Conservation (phyloP, 2,888 invertebrate species). For the Torymus tubicola region DNA sequence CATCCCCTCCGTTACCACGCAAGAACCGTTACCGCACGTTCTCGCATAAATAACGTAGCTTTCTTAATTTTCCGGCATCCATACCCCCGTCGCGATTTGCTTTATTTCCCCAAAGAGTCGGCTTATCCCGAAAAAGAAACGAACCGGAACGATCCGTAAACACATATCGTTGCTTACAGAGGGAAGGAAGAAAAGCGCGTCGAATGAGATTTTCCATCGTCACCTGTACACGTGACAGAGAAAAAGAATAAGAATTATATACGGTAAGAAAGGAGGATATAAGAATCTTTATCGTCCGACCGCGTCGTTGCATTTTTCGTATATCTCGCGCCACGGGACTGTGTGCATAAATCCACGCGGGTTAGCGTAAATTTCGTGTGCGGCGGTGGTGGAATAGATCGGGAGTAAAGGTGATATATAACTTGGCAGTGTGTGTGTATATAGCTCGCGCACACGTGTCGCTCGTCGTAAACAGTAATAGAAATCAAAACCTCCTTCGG, state of each 20-base stretch:
- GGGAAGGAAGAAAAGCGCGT: neutral
- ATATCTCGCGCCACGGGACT: constrained; percentile 17
- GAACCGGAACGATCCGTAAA: constrained; percentile 9
- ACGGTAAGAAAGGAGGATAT: too few species aligned
- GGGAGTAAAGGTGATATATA: constrained; percentile 53
- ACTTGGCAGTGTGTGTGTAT: constrained; percentile 53
- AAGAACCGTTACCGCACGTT: neutral
- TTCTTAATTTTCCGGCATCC: constrained; percentile 47
- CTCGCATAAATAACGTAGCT: constrained; percentile 28
- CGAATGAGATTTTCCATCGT: neutral
- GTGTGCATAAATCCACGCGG: constrained; percentile 16
- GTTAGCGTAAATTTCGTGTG: constrained; percentile 40
- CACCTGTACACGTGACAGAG: neutral
- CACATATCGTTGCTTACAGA: too few species aligned
- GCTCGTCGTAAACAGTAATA: constrained; percentile 54
- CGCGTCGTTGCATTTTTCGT: constrained; percentile 28
- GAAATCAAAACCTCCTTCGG: constrained; percentile 44
- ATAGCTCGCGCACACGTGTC: neutral
- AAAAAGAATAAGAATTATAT: constrained; percentile 35
- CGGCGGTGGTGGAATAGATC: constrained; percentile 44
- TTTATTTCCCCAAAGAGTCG: constrained; percentile 51
- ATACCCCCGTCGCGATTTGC: constrained; percentile 62
- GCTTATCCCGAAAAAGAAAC: constrained; percentile 24
- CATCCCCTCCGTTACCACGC: too few species aligned
- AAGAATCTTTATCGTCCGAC: constrained; percentile 11